These are phyloP conservation scores for Grammomys surdaster DNA, from an alignment of 2,113 vertebrate genomes.

Conservation along the genomic window DNA sequence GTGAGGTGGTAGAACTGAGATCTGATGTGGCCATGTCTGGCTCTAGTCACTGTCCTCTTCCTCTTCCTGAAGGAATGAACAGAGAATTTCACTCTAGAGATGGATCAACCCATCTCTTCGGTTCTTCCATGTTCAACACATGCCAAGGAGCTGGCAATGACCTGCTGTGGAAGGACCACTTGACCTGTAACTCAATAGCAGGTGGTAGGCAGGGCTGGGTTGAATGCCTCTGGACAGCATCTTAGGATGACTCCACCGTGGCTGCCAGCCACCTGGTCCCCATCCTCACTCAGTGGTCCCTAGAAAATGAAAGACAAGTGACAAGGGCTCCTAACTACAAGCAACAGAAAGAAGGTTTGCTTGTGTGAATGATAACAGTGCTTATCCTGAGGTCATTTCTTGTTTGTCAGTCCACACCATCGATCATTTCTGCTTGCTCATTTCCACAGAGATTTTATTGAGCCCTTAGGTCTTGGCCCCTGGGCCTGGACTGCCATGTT, in stretches of 20 bases:
- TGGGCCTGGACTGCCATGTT: fast-evolving
- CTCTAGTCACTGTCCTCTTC: background rate
- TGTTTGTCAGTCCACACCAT: background rate
- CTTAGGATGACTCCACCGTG: background rate
- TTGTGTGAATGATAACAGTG: background rate
- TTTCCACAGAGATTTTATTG: background rate
- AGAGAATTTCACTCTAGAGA: background rate
- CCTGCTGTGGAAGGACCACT: background rate
- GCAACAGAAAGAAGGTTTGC: background rate
- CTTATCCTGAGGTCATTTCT: background rate
- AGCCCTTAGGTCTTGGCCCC: background rate
- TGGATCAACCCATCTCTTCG: fast-evolving
- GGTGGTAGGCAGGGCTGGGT: background rate
- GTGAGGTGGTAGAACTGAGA: background rate
- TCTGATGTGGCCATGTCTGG: background rate
- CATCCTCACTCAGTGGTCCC: background rate
- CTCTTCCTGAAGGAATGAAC: background rate
- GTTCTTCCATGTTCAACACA: too few species aligned
- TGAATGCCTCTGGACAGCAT: background rate
- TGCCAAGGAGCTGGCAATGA: background rate
- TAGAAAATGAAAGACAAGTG: background rate
- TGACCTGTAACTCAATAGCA: background rate
- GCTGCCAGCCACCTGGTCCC: background rate
- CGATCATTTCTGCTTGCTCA: background rate
- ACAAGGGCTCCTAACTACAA: background rate